phyloP scores from a whole-genome alignment of 2,113 vertebrate species.

The Emydocephalus ijimae region DNA sequence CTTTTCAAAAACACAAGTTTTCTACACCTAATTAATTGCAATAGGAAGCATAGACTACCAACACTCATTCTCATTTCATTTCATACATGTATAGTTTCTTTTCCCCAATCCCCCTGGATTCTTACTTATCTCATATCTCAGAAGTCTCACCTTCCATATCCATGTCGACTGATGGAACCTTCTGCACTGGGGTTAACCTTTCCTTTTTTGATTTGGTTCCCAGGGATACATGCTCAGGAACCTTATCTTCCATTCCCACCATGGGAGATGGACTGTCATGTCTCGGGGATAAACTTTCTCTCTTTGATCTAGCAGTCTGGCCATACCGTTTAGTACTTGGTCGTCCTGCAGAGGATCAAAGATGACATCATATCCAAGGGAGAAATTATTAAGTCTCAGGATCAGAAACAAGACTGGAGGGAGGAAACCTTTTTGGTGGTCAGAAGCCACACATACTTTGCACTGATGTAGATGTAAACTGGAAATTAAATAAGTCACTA shows the following conservation, averaged over 20 bases:
- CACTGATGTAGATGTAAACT: neutral
- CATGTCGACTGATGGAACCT: neutral
- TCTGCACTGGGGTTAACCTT: neutral
- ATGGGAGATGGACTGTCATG: neutral
- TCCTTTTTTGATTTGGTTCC: neutral
- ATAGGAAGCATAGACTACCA: neutral
- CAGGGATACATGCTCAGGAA: neutral
- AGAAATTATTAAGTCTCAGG: neutral
- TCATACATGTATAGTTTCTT: neutral
- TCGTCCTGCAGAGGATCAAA: neutral
- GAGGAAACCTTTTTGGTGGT: neutral
- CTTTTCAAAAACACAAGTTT: neutral
- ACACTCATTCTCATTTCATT: neutral
- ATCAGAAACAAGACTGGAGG: neutral
- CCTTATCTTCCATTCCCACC: neutral
- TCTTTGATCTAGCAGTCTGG: neutral
- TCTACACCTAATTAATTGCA: neutral
- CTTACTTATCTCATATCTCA: neutral
- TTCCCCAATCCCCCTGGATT: neutral
- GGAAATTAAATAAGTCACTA: neutral
- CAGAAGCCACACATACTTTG: neutral
- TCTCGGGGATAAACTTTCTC: neutral
- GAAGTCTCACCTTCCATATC: constrained; percentile 8
- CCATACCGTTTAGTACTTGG: neutral
- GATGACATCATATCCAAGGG: neutral